Base-by-base conservation (phyloP, 1,140 invertebrate species). In the Eumaeus atala region DNA sequence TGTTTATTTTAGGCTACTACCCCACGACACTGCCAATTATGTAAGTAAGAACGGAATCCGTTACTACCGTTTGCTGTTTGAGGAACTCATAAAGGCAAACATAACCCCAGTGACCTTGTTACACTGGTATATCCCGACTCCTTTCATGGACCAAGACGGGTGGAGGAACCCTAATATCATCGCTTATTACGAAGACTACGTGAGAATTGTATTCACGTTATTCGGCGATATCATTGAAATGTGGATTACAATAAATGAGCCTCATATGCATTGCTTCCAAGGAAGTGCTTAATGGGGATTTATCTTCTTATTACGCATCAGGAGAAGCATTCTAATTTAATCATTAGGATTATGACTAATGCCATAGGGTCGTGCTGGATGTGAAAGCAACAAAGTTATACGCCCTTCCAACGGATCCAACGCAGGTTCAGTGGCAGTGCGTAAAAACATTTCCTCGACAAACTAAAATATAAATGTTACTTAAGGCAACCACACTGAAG, bases 51-150 rank as follows among this genome's bases (percentile, higher is more conserved):
- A 87, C 51, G 92, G 91, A 34, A 83, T 92, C 10, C 71, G 84
- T 44, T 92, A 92, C 69, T 93, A 93, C 64, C 90, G 91, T 37
- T 79, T 77, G 18, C 40, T 93, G 1, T 91, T 93, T 14, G 74
- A 92, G 67, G 89, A 88, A 53, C 76, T 93, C 11, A 47, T 90
- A 8, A 75, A 74, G 35, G 87, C 78, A 11, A 85, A 87, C 28
- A 90, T 92, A 40, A 83, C 81, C 40, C 90, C 90, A 3, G 72
- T 90, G 10, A 90, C 90, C 3, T 77, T 92, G 40, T 90, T 88
- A 63, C 90, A 91, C 62, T 91, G 89, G 86, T 91, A 92, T 70
- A 69, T 90, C 54, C 91, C 90, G 0, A 86, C 89, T 52, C 38
- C 78, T 3, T 66, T 92, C 1, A 87, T 91, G 83, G 87, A 90